Evolutionary conservation across 2,888 invertebrate species (phyloP), one percentile per base, ranked within the genome.

Genomic region (Isotomurus palustris): DNA sequence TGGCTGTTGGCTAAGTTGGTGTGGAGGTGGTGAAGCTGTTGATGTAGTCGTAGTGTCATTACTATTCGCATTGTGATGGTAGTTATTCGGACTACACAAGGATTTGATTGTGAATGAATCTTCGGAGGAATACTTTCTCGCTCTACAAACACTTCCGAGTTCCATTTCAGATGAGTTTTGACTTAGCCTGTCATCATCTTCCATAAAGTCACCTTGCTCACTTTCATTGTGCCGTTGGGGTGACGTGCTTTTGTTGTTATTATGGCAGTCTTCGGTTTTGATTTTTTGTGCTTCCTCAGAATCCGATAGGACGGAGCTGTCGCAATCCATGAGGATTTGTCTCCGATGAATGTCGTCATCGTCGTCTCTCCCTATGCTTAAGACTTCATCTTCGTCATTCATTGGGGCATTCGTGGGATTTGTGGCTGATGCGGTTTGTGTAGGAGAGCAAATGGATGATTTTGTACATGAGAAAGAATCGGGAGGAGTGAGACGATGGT

Each of bases 381-480:
- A 53, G 4, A 70, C 70, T 56, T 70, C 70, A 48, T 70, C 69
- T n/a, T 66, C 64, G 27, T 65, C 67, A 29, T 68, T 58, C 14
- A 44, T 41, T n/a, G 44, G 44, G 3, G 56, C 35, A 14, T 45
- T 36, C 17, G 51, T 44, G 6, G 52, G 45, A 27, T 45, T 47
- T n/a, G 50, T 52, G 8, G 52, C 45, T 2, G 47, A 22, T 2
- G 52, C 40, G 19, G 27, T 45, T 24, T 27, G 49, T 3, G 56
- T 38, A 32, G 49, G 50, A 38, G 52, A 50, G n/a, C n/a, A n/a
- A n/a, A n/a, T n/a, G n/a, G n/a, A n/a, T n/a, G n/a, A n/a, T n/a
- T n/a, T 22, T 12, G 32, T 32, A 10, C 10, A 32, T 12, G 32
- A 32, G 32, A 12, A 32, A 12, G 32, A 32, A n/a, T n/a, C n/a